Conservation (phyloP, 2,797 vertebrate genomes). For the Steatocranus sp. region DNA sequence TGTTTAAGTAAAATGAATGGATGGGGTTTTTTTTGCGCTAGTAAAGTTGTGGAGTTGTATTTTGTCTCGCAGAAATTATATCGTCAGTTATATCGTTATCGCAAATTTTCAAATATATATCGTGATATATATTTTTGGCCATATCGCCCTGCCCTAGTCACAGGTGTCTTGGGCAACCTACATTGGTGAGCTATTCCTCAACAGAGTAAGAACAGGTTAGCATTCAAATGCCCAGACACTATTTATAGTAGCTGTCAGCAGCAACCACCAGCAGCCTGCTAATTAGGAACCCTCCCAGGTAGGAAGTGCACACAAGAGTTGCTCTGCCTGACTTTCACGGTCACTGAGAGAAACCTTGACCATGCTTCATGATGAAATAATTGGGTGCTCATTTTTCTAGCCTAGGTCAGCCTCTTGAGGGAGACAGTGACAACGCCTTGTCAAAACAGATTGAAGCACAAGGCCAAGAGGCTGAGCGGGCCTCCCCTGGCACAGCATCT, state of each 20-base stretch:
- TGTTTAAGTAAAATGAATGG: too few relatives aligned
- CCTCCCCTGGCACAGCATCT: conserved; percentile 59
- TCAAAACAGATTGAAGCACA: conserved; percentile 59
- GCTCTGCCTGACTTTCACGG: conserved; percentile 12
- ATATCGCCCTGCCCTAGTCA: too few relatives aligned
- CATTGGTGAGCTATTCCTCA: not conserved
- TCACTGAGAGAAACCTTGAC: conserved; percentile 13
- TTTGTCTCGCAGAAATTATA: too few relatives aligned
- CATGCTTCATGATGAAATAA: conserved; percentile 46
- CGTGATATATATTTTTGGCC: too few relatives aligned
- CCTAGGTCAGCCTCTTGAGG: conserved; percentile 42
- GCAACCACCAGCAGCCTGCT: conserved; percentile 34
- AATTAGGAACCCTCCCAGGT: conserved; percentile 68
- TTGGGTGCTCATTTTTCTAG: conserved; percentile 41
- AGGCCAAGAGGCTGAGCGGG: conserved; percentile 45
- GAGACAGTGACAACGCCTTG: conserved; percentile 48
- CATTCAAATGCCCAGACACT: conserved; percentile 39
- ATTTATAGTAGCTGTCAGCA: conserved; percentile 71
- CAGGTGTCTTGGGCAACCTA: not conserved
- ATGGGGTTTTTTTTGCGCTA: too few relatives aligned
- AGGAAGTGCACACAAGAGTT: conserved; percentile 32
- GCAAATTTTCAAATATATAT: too few relatives aligned
- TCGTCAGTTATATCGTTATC: too few relatives aligned
- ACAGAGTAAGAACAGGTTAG: conserved; percentile 52
- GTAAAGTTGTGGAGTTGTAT: too few relatives aligned